phyloP scores from a whole-genome alignment of 2,113 vertebrate genomes.

The Sterrhoptilus dennistouni region DNA sequence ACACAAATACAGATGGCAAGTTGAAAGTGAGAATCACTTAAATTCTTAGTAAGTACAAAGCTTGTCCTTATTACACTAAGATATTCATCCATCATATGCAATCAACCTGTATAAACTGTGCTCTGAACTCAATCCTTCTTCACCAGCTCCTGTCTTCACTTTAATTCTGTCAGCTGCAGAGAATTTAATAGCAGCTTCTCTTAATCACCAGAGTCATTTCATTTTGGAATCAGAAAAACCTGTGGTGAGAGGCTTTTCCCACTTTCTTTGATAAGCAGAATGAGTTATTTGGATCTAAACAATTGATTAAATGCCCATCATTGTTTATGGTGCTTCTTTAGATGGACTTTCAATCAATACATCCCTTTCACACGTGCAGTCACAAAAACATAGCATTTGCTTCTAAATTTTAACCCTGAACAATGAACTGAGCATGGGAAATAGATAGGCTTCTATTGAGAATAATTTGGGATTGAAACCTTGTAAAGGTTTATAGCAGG shows the following conservation, averaged over 20 bases:
- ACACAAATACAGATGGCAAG: background rate
- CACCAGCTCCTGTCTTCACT: background rate
- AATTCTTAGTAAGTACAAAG: background rate
- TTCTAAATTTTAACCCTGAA: conserved; percentile 27
- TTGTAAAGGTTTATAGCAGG: background rate
- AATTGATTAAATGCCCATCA: conserved; percentile 14
- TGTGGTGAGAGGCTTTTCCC: background rate
- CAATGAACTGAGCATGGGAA: background rate
- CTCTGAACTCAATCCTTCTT: background rate
- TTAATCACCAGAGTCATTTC: background rate
- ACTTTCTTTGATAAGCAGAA: background rate
- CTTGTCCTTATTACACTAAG: background rate
- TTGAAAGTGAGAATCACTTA: background rate
- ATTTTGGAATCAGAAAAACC: background rate
- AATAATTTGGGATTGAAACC: background rate
- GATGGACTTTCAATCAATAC: conserved; percentile 26
- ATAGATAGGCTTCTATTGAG: background rate
- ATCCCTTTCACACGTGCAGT: background rate
- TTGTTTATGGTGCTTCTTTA: background rate
- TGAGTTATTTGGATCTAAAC: background rate
- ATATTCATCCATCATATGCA: background rate
- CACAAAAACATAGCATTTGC: background rate
- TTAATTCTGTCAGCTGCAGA: background rate
- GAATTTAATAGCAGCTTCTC: background rate
- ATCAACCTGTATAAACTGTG: background rate